These are phyloP conservation scores for Stenodera caucasica DNA, from an alignment of 2,888 invertebrate species.

Conservation along the genomic window DNA sequence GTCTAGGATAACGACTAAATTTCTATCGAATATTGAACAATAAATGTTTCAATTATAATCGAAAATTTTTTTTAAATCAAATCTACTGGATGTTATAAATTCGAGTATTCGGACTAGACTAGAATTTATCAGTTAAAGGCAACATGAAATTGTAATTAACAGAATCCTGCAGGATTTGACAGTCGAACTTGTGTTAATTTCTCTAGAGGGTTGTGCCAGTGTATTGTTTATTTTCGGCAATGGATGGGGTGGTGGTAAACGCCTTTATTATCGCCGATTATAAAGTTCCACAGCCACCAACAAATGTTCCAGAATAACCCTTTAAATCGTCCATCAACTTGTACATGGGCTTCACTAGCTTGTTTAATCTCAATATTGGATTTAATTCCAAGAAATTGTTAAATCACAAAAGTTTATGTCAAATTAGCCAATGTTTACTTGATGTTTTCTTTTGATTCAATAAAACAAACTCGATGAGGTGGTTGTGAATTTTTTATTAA, in stretches of 20 bases:
- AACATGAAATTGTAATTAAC: constrained; percentile 45
- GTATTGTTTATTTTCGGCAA: constrained; percentile 35
- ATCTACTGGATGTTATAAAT: no score
- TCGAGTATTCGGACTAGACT: background rate
- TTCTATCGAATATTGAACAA: no score
- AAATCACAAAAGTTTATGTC: background rate
- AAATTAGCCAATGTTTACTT: background rate
- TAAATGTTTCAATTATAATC: no score
- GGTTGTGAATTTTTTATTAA: constrained; percentile 35
- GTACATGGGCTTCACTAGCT: constrained; percentile 20
- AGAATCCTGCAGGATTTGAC: constrained; percentile 42
- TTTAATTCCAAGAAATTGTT: background rate
- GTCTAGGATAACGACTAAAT: no score
- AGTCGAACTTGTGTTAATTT: constrained; percentile 49
- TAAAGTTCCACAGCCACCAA: constrained; percentile 29
- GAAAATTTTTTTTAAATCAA: no score
- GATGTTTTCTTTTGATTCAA: background rate
- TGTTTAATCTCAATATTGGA: background rate
- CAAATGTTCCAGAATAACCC: constrained; percentile 19
- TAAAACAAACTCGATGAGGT: background rate
- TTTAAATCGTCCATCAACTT: constrained; percentile 34
- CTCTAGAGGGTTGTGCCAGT: constrained; percentile 48
- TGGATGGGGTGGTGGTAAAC: constrained; percentile 24
- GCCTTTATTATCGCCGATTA: constrained; percentile 39
- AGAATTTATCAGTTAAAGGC: constrained; percentile 14